Percentiles rank a stretch among this genome's conserved stretches.
Evolutionary conservation across 30 jellyfish, hydroid and myxozoan species (phyloP).

Genomic region (Mastigias papua): DNA sequence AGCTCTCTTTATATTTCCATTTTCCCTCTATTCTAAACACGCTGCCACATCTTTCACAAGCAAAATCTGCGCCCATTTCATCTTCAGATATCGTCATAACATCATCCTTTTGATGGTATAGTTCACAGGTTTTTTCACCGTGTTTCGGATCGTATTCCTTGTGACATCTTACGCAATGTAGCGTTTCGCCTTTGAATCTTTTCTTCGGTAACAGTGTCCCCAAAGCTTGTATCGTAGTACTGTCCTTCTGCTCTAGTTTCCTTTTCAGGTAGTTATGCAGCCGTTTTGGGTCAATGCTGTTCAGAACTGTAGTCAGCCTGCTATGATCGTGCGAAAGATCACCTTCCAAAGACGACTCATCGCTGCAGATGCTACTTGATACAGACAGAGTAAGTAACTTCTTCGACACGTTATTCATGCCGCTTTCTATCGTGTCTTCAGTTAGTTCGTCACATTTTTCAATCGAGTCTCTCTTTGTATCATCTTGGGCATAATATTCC

Average conservation of each 20-base stretch:
- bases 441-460: not conserved
- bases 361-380: conserved; percentile 66
- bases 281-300: conserved; percentile 77
- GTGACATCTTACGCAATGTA: conserved; percentile 92
- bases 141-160: conserved; percentile 82
- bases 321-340: conserved; percentile 61
- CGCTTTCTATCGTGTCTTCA: not conserved
- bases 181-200: conserved; percentile 78
- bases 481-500: not conserved
- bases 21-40: conserved; percentile 72
- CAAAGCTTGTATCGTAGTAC: conserved; percentile 34
- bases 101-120: conserved; percentile 62
- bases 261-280: conserved; percentile 69
- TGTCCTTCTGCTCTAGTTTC: conserved; percentile 53
- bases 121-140: conserved; percentile 66
- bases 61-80: conserved; percentile 73
- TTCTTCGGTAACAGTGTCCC: conserved; percentile 75
- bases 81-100: conserved; percentile 80
- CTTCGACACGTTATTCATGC: not conserved
- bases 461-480: not conserved
- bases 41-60: conserved; percentile 76
- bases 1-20: conserved; percentile 61
- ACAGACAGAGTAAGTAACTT: conserved; percentile 44
- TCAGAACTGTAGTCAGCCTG: conserved; percentile 65
- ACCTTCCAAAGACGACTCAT: conserved; percentile 58